Conservation (phyloP, 92 coral and sea anemone species). For the Phymanthus crucifer region DNA sequence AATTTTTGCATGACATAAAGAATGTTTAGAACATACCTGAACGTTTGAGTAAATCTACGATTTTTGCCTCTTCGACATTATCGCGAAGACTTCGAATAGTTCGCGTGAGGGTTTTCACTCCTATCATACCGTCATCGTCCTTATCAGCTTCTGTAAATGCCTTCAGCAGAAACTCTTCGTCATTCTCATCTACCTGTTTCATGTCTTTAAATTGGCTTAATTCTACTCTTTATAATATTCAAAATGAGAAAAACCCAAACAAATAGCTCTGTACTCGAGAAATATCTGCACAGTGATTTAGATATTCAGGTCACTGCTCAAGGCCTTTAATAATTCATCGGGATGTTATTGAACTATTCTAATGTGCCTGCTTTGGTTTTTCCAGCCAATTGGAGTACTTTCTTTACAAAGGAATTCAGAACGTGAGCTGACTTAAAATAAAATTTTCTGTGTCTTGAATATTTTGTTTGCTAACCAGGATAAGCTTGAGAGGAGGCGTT, state of each 20-base stretch:
- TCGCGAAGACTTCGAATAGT: conserved; percentile 53
- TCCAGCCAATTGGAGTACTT: not conserved
- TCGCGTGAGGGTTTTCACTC: conserved; percentile 25
- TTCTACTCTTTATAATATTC: no score
- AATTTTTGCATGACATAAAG: not conserved
- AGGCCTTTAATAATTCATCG: conserved; percentile 19
- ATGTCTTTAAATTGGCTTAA: no score
- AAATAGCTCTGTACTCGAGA: not conserved
- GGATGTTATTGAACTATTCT: not conserved
- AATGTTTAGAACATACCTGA: conserved; percentile 57
- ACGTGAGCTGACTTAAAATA: not conserved
- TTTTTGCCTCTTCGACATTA: conserved; percentile 48
- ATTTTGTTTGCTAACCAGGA: not conserved
- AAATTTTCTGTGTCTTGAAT: not conserved
- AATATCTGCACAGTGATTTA: not conserved
- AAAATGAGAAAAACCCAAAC: not conserved
- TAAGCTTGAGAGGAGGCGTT: no score
- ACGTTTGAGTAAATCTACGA: conserved; percentile 45
- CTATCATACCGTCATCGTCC: conserved; percentile 48
- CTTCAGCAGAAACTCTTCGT: conserved; percentile 16
- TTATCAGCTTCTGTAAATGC: conserved; percentile 49
- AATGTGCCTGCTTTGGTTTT: not conserved
- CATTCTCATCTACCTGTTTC: conserved; percentile 8
- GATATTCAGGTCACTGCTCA: not conserved
- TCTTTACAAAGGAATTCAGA: not conserved